phyloP scores from a whole-genome alignment of 2,888 invertebrate genomes.

The Scaptomyza cyrtandrae region DNA sequence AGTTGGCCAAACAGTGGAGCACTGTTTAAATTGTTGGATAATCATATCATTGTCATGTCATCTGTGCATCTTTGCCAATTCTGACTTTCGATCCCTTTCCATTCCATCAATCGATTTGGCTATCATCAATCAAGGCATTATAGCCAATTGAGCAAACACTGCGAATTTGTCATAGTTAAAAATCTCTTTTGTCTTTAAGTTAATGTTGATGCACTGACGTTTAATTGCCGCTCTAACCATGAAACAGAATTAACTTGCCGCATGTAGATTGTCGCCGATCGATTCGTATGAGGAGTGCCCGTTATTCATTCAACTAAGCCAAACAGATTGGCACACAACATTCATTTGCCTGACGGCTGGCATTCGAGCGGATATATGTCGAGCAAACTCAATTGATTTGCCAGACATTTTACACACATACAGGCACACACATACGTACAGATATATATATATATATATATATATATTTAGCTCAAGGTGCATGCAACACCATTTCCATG shows the following conservation, averaged over 20 bases:
- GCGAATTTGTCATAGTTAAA: slow-evolving; percentile 62
- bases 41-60: slow-evolving; percentile 60
- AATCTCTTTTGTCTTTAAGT: slow-evolving; percentile 33
- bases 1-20: slow-evolving; percentile 54
- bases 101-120: neutral
- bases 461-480: slow-evolving; percentile 38
- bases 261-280: slow-evolving; percentile 3
- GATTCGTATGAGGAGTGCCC: neutral
- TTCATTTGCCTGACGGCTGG: slow-evolving; percentile 62
- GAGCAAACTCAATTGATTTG: slow-evolving; percentile 75
- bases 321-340: slow-evolving; percentile 32
- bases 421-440: slow-evolving; percentile 1
- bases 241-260: neutral
- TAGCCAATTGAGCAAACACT: slow-evolving; percentile 64
- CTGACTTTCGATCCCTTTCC: neutral
- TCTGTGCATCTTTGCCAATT: slow-evolving; percentile 15
- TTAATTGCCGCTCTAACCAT: slow-evolving; percentile 48
- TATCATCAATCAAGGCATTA: slow-evolving; percentile 62
- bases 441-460: neutral
- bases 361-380: slow-evolving; percentile 72
- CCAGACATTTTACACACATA: slow-evolving; percentile 41
- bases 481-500: slow-evolving; percentile 14
- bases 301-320: slow-evolving; percentile 29
- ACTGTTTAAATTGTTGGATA: slow-evolving; percentile 57
- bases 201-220: slow-evolving; percentile 51